A percentile compares a stretch with the other conserved stretches of the same genome.
phyloP scores from a whole-genome alignment of 2,113 vertebrate species.

The Speoplatyrhinus poulsoni region DNA sequence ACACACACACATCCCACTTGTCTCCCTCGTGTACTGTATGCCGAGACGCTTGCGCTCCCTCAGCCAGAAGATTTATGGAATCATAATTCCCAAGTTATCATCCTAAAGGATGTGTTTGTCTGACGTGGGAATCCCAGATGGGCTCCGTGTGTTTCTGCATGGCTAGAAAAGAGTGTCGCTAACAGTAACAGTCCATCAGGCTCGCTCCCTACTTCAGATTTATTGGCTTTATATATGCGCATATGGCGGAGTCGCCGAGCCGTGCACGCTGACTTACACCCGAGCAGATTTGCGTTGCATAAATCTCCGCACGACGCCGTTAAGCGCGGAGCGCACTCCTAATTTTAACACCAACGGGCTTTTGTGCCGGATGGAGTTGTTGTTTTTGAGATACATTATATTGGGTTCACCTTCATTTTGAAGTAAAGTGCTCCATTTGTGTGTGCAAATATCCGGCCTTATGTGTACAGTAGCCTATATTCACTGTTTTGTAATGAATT shows the following conservation, averaged over 20 bases:
- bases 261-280: constrained; percentile 18
- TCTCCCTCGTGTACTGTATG: background rate
- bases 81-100: constrained; percentile 15
- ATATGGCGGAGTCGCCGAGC: constrained; percentile 49
- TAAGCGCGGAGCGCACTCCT: background rate
- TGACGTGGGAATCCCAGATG: constrained; percentile 17
- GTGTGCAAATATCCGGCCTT: too few relatives aligned
- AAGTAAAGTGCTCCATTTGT: too few relatives aligned
- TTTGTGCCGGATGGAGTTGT: too few relatives aligned
- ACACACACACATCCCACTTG: background rate
- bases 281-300: constrained; percentile 5
- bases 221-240: constrained; percentile 32
- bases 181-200: constrained; percentile 10
- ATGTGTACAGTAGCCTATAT: too few relatives aligned
- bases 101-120: constrained; percentile 32
- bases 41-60: background rate
- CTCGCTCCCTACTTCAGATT: constrained; percentile 30
- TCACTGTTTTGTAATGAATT: too few relatives aligned
- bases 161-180: constrained; percentile 8
- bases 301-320: background rate
- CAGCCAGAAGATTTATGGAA: constrained; percentile 9
- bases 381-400: too few relatives aligned
- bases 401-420: too few relatives aligned
- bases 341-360: background rate
- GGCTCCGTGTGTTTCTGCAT: constrained; percentile 27